phyloP scores from a whole-genome alignment of 2,888 invertebrate genomes.

The Agonum fuliginosum region DNA sequence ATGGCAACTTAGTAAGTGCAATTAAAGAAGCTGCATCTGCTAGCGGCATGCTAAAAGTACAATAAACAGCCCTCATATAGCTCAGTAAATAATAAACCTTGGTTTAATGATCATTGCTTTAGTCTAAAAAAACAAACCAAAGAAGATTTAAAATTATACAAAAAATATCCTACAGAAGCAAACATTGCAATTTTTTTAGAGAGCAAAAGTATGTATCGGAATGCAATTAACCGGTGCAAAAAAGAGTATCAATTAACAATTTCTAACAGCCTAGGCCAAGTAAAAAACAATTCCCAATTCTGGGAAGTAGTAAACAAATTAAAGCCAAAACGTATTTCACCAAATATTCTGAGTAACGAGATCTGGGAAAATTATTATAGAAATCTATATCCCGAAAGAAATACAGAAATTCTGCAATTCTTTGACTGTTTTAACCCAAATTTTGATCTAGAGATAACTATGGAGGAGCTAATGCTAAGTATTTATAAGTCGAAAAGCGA shows the following conservation, averaged over 20 bases:
- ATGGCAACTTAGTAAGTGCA: not conserved
- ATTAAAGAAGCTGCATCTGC: not conserved
- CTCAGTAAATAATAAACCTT: not conserved
- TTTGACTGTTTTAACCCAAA: not conserved
- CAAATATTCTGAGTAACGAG: not conserved
- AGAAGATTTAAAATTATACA: not conserved
- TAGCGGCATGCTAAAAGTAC: not conserved
- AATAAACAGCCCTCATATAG: not conserved
- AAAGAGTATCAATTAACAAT: not conserved
- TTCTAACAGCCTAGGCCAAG: not conserved
- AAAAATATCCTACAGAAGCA: not conserved
- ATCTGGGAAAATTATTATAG: not conserved
- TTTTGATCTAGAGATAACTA: not conserved
- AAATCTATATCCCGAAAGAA: not conserved
- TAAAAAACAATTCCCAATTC: not conserved
- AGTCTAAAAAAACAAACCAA: not conserved
- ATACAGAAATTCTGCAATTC: not conserved
- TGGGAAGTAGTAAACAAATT: not conserved
- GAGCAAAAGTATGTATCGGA: not conserved
- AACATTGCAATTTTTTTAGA: not conserved
- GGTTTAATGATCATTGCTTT: not conserved
- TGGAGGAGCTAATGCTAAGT: not conserved
- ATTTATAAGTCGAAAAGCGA: conserved; percentile 51
- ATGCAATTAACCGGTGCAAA: not conserved
- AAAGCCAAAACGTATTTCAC: not conserved